Base-by-base conservation (phyloP, 2,888 invertebrate species). In the Junonia oenone region DNA sequence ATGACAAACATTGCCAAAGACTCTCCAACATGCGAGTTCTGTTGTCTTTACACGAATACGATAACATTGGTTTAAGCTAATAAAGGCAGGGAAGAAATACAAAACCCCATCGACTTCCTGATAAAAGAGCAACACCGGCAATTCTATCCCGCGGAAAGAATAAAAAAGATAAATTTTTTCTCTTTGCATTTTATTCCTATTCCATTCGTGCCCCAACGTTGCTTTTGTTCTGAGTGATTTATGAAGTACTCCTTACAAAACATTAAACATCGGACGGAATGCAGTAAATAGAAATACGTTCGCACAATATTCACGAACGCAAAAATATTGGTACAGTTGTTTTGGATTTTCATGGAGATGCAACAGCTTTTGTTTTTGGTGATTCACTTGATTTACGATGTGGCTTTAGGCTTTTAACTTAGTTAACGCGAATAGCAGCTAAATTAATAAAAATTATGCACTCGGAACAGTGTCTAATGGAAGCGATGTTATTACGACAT, bases 111-210 rank as follows among this genome's bases (percentile, higher is more conserved):
- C 68, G 77, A 67, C 73, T 75, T 74, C 63, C 69, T 64, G 69
- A 71, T 63, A 71, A 70, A 68, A 68, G 11, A 40, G 38, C 67
- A 66, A 71, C 64, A 68, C 65, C 60, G 66, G 14, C 70, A 69
- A 69, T 76, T 71, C 67, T 59, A 60, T 62, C 61, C 63, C 61
- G 58, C 63, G 58, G 58, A 61, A 63, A 67, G 63, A 69, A 64
- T 60, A 67, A 68, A 69, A 69, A 71, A 71, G 70, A 68, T 72
- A 70, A 71, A 69, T 69, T 66, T 68, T 69, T 66, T 68, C 65
- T 66, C 68, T 75, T 73, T 71, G 72, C 69, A 72, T 75, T 75
- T 75, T 73, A 71, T 73, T 74, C 45, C 31, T 51, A 48, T 49
- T 54, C 45, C 55, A 35, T 22, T 35, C 51, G 45, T 48, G 33